Base-by-base conservation (phyloP, 1,140 invertebrate species). In the Cydia pomonella region DNA sequence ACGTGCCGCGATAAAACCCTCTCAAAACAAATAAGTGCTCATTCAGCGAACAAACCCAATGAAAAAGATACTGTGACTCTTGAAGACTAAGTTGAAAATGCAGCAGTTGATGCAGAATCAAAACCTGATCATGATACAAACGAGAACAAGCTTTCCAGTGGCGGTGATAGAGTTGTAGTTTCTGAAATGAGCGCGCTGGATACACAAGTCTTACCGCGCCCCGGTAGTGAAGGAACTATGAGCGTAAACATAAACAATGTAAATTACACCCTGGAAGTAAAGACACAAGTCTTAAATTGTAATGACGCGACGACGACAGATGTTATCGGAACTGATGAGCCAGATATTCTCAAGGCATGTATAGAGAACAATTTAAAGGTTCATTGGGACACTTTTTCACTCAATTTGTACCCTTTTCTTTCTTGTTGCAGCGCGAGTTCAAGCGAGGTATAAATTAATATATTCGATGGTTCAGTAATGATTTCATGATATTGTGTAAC, bases 21-120 rank as follows among this genome's bases (percentile, higher is more conserved):
- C 84, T 88, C 83, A 89, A 90, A 92, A 91, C 88, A 91, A 91
- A 92, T 89, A 92, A 85, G 82, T 82, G 80, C 82, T 78, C 83
- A 81, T 84, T 85, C 82, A 79, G 72, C 53, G 63, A 41, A 74
- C 53, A 73, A 79, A 73, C 66, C 6, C 77, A 79, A 76, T 73
- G 73, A 41, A 87, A 89, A 85, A 79, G 27, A 73, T 73, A 85
- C 86, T 76, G 80, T 90, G 84, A 82, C 72, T 27, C 47, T 27
- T 63, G 64, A 53, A 47, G 73, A 78, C 77, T 84, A 79, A 85
- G 77, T 77, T 79, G 33, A 87, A 77, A 82, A 80, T 80, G 6
- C 41, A 50, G 72, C 18, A 16, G 41, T 21, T 23, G 69, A 71
- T 72, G 75, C 77, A 69, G 47, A 71, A 64, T 66, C 27, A 44